Base-by-base conservation (phyloP, 2,888 invertebrate genomes). In the Acanthacorydalis orientalis region DNA sequence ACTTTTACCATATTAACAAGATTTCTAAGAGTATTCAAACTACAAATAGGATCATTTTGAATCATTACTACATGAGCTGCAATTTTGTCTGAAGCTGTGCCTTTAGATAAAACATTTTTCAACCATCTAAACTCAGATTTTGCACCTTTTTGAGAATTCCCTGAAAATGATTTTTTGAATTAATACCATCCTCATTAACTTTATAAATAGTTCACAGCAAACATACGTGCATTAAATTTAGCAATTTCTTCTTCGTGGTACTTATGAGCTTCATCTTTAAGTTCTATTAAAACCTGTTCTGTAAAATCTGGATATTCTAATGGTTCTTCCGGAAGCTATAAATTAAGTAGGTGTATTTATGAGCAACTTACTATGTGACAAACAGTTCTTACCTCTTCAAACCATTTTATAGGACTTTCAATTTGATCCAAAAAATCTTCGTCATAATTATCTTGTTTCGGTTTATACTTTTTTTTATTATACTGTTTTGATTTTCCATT, bases 11-110 rank as follows among this genome's bases (percentile, higher is more conserved):
- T 81, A 50, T 73, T 74, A 15, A 92, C 72, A 11, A 93, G 65
- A 56, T 76, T 77, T 48, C 77, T 74, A 16, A 92, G 61, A 32
- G 79, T 77, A 10, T 73, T 64, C 43, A 91, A 63, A 62, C 82
- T 85, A 61, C 83, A 83, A n/a, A 88, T 68, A 0, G 90, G 87
- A 55, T 80, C 82, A 57, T 89, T 83, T 72, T 90, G 83, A 51
- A 91, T 77, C 23, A 83, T 67, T 23, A 93, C 71, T 7, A 83
- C 82, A 49, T 81, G 78, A 0, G 91, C 91, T 2, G 92, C 90
- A 49, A 90, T 76, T 68, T 83, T 85, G 64, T 93, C 93, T 1
- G 80, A 76, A 0, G 81, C 74, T 1, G 91, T 90, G 52, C 93
- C 93, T 54, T 80, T 82, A 10, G 77, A 70, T 54, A 89, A 68